A percentile compares a stretch with the other conserved stretches of the same genome.
Evolutionary conservation across 2,113 vertebrate genomes (phyloP).

Genomic region (Oreochromis aureus): DNA sequence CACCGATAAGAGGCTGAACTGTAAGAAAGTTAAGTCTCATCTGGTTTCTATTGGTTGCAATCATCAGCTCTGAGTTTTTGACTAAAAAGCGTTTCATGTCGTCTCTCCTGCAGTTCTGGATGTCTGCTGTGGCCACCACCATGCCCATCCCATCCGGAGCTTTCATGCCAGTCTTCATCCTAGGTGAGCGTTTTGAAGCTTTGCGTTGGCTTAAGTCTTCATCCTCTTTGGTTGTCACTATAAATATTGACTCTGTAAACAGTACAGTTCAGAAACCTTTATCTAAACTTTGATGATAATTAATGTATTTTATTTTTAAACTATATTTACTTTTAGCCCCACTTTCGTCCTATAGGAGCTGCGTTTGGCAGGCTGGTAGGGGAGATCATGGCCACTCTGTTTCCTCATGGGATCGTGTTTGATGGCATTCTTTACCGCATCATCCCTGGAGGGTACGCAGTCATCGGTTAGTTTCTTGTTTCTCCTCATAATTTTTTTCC

Average conservation of each 20-base stretch:
- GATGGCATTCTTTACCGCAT: slow-evolving; percentile 90
- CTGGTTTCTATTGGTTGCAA: not conserved
- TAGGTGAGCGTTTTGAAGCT: slow-evolving; percentile 72
- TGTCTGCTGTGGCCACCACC: slow-evolving; percentile 90
- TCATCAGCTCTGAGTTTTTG: not conserved
- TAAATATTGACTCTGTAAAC: not conserved
- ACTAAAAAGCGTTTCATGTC: not conserved
- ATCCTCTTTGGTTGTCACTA: rapidly evolving
- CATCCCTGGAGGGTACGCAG: slow-evolving; percentile 93
- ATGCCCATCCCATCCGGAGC: slow-evolving; percentile 95
- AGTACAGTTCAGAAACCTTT: not conserved
- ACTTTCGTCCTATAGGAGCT: slow-evolving; percentile 72
- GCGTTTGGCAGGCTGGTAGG: slow-evolving; percentile 88
- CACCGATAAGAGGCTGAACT: not conserved
- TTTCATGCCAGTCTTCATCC: slow-evolving; percentile 95
- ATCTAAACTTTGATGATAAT: not conserved
- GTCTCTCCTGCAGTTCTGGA: slow-evolving; percentile 82
- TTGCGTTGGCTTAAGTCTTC: not conserved
- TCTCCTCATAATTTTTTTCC: not conserved
- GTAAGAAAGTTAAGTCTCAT: not conserved
- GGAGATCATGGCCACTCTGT: slow-evolving; percentile 90
- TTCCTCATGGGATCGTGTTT: slow-evolving; percentile 89
- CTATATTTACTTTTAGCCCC: not conserved
- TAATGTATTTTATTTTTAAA: not conserved
- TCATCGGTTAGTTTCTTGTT: slow-evolving; percentile 83